Percentiles rank a stretch among this genome's conserved stretches.
phyloP scores from a whole-genome alignment of 2,797 vertebrate species.

The Poecilia wingei region DNA sequence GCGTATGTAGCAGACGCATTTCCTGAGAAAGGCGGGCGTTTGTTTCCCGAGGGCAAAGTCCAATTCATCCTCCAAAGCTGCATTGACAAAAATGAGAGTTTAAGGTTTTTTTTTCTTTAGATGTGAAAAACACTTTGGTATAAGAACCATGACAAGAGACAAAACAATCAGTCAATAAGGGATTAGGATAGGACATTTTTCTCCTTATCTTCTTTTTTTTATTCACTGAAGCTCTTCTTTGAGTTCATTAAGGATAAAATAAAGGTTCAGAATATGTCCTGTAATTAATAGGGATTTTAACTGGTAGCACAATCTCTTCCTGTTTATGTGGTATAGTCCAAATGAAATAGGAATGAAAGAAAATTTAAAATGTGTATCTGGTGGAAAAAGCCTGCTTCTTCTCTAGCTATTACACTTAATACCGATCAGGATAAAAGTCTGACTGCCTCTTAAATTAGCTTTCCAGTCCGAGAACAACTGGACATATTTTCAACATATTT shows the following conservation, averaged over 20 bases:
- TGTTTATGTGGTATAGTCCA: not conserved
- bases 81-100: conserved; percentile 38
- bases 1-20: conserved; percentile 98
- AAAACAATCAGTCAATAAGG: not conserved
- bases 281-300: not conserved
- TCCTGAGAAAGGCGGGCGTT: conserved; percentile 96
- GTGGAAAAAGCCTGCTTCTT: not conserved
- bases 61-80: conserved; percentile 97
- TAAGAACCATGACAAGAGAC: not conserved
- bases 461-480: conserved; percentile 31
- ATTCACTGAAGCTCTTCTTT: not conserved
- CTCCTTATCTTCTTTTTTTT: not conserved
- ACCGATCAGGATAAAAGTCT: conserved; percentile 22
- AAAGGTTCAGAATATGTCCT: not conserved
- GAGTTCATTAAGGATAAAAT: not conserved
- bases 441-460: conserved; percentile 42
- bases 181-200: not conserved
- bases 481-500: conserved; percentile 19
- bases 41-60: conserved; percentile 98
- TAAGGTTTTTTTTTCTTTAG: not conserved
- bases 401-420: not conserved
- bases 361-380: not conserved
- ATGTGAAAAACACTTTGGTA: not conserved
- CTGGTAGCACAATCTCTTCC: not conserved
- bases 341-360: not conserved